Evolutionary conservation across 2,888 invertebrate species (phyloP), one percentile per base, ranked within the genome.

Genomic region (Stenolophus ochropezus): DNA sequence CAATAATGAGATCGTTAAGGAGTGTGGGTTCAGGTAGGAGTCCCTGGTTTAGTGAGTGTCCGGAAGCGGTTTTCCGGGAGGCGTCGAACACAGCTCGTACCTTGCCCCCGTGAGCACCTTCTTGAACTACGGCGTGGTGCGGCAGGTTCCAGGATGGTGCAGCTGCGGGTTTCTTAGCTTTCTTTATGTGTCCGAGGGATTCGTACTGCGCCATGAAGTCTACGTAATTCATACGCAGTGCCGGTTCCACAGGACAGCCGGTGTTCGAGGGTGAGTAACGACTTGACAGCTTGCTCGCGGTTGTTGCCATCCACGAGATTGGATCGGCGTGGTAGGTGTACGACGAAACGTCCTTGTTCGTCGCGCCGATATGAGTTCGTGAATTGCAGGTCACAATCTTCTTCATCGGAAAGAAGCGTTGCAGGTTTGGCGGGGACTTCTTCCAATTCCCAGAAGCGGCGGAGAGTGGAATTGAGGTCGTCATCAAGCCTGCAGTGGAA

Each of bases 1-100:
- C 42, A 3, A 18, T 51, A 20, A 14, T 21, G n/a, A 53, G 73
- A 8, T 81, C 81, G 14, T 23, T 14, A 20, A 49, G 81, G 18
- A 81, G 25, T 33, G 25, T 42, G 23, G 81, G 53, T 1, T 23
- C 33, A 8, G 81, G 53, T 2, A 14, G 11, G 8, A 2, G 53
- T 14, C 5, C 14, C 18, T 53, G 53, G 53, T 53, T 53, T 4
- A 14, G 18, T 1, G 53, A 53, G 5, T 27, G 27, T 27, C 27
- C 27, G 27, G 5, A n/a, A n/a, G n/a, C n/a, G n/a, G n/a, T n/a
- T n/a, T n/a, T n/a, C n/a, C n/a, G n/a, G n/a, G n/a, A n/a, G 5
- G 27, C 27, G 27, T 27, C 27, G 47, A 5, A 49, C 11, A 49
- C 47, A 3, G 11, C 47, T 49, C 47, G 47, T 11, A 49, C 2